phyloP scores from a whole-genome alignment of 1,140 invertebrate genomes.

The Danaus melanippus region DNA sequence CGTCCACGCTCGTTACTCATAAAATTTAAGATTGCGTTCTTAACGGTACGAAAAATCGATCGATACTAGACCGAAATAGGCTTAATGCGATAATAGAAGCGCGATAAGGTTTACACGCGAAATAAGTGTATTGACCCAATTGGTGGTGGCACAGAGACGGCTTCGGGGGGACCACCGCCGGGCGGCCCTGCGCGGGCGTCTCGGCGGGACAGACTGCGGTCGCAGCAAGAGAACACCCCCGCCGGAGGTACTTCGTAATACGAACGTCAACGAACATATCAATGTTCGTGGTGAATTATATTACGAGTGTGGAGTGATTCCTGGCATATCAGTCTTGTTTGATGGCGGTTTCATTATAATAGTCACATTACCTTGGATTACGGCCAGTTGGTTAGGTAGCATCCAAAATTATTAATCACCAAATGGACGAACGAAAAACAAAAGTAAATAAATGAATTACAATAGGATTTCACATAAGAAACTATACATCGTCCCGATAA shows the following conservation, averaged over 20 bases:
- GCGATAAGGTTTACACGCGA: constrained; percentile 66
- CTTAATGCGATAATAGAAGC: constrained; percentile 65
- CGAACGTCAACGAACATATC: constrained; percentile 56
- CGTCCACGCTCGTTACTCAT: constrained; percentile 44
- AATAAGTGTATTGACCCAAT: constrained; percentile 64
- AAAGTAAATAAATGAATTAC: no score
- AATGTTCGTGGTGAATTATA: constrained; percentile 62
- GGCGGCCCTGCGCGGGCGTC: constrained; percentile 55
- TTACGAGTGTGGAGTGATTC: constrained; percentile 42
- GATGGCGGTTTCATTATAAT: constrained; percentile 13
- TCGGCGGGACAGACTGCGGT: constrained; percentile 55
- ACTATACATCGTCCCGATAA: no score
- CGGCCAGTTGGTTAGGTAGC: constrained; percentile 29
- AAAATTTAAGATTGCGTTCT: constrained; percentile 52
- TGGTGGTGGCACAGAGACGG: constrained; percentile 47
- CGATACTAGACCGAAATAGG: constrained; percentile 59
- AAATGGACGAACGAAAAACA: no score
- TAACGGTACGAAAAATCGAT: constrained; percentile 43
- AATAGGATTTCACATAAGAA: no score
- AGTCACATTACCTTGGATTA: constrained; percentile 45
- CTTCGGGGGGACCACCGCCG: constrained; percentile 55
- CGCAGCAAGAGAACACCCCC: constrained; percentile 48
- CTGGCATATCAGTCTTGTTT: constrained; percentile 13
- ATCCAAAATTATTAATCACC: no score
- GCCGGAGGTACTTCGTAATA: constrained; percentile 47